Base-by-base conservation (phyloP, 2,113 vertebrate genomes). In the Melanocharis versteri region DNA sequence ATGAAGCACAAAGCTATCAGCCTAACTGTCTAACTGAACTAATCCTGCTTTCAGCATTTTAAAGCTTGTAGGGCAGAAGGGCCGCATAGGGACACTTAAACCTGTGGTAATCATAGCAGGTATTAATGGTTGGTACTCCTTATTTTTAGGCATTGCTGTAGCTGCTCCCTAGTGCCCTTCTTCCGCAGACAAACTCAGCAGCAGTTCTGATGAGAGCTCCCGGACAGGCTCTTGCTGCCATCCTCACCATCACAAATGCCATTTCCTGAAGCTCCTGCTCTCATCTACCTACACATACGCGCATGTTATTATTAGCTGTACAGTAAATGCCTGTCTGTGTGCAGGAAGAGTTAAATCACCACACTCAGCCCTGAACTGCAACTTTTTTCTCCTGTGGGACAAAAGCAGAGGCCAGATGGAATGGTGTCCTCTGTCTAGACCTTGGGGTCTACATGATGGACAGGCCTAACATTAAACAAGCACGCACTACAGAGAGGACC, bases 261-360 rank as follows among this genome's bases (percentile, higher is more conserved):
- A 28, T 64, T 87, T 69, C 31, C 48, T n/a, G 45, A 69, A 91
- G 31, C 9, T 27, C 33, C 27, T 2, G 3, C 58, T 70, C 64
- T 50, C 47, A 61, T 44, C 47, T n/a, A 37, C 58, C 88, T 73
- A 42, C 35, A 72, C 26, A 23, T 19, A 30, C 0, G 1, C 0
- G 1, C 26, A 39, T 28, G 23, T 30, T 62, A 72, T 7, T 78
- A 86, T 45, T 53, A 83, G 45, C 39, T 56, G 48, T 14, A 56
- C 45, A 65, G 45, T 31, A 83, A 88, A 86, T 0, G 10, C 37
- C 53, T 24, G 33, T 13, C 70, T 79, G 35, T 35, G 48, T 1
- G 10, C 57, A 83, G 58, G 53, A 94, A 94, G 44, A 86, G 57
- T 90, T 92, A 94, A 90, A 93, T 83, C 54, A 72, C 42, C 70